Evolutionary conservation across 35 echinoderm and acorn worm species (phyloP).

Genomic region (Heliocidaris erythrogramma): DNA sequence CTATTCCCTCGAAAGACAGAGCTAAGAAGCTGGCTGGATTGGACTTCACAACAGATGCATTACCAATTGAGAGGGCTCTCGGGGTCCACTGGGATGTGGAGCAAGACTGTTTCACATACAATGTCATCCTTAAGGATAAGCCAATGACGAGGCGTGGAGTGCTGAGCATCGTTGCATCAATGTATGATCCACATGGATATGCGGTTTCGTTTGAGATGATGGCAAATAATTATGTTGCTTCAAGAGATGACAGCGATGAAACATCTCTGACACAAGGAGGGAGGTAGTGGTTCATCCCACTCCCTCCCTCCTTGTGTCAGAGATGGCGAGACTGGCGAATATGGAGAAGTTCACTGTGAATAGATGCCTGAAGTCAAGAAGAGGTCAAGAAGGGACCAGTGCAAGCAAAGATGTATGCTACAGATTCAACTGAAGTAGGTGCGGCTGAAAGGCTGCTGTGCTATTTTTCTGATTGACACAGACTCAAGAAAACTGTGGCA

Average conservation of each 20-base stretch:
- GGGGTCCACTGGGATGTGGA: slow-evolving; percentile 62
- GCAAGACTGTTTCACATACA: slow-evolving; percentile 47
- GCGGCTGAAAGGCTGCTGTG: too few relatives aligned
- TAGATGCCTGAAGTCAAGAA: slow-evolving; percentile 61
- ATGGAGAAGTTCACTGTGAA: slow-evolving; percentile 45
- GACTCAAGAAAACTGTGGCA: too few relatives aligned
- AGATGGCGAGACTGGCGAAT: slow-evolving; percentile 58
- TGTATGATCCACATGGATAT: slow-evolving; percentile 65
- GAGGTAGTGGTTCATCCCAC: slow-evolving; percentile 64
- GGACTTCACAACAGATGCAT: slow-evolving; percentile 52
- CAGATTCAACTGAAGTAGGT: too few relatives aligned
- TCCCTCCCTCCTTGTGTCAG: slow-evolving; percentile 29
- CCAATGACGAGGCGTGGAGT: slow-evolving; percentile 61
- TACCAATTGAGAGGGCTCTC: slow-evolving; percentile 59
- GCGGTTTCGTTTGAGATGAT: slow-evolving; percentile 47
- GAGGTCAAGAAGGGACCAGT: too few relatives aligned
- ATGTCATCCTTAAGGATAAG: slow-evolving; percentile 22
- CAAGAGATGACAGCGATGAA: slow-evolving; percentile 48
- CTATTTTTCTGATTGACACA: too few relatives aligned
- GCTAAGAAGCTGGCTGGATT: slow-evolving; percentile 45
- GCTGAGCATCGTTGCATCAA: slow-evolving; percentile 46
- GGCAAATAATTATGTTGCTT: slow-evolving; percentile 50
- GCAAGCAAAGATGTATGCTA: too few relatives aligned
- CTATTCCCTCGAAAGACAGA: slow-evolving; percentile 56
- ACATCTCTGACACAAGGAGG: too few relatives aligned